Evolutionary conservation across 2,113 vertebrate species (phyloP).

Genomic region (Vidua chalybeata): DNA sequence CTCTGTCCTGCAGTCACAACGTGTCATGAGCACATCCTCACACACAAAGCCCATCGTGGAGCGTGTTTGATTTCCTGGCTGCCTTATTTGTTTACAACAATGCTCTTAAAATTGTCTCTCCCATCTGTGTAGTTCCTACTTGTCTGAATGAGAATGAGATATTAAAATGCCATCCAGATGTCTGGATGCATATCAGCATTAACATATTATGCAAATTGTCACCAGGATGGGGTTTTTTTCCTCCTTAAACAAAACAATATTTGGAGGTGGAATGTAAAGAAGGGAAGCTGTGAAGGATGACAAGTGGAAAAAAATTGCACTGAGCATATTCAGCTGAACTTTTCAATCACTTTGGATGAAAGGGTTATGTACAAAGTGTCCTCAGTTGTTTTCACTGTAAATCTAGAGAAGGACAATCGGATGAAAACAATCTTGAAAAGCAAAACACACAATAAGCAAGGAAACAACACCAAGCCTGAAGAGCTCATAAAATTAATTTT

Average conservation of each 20-base stretch:
- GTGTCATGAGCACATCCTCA: neutral
- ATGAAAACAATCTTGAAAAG: neutral
- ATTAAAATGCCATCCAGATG: constrained; percentile 85
- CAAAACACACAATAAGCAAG: neutral
- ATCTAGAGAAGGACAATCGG: neutral
- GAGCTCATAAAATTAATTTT: constrained; percentile 1
- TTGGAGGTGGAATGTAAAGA: constrained; percentile 66
- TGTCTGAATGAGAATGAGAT: constrained; percentile 81
- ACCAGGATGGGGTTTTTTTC: neutral
- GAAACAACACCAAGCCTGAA: neutral
- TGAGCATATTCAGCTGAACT: constrained; percentile 31
- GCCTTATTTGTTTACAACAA: constrained; percentile 82
- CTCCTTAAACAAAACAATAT: constrained; percentile 72
- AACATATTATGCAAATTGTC: constrained; percentile 79
- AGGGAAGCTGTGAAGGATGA: constrained; percentile 61
- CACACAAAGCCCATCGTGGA: constrained; percentile 19
- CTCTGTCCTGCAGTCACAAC: constrained; percentile 47
- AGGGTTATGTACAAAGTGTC: neutral
- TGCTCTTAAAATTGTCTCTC: constrained; percentile 77
- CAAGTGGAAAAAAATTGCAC: neutral
- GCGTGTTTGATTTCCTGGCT: constrained; percentile 77
- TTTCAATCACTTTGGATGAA: constrained; percentile 51
- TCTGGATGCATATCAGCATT: constrained; percentile 73
- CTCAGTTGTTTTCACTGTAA: constrained; percentile 21
- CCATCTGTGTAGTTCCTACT: constrained; percentile 80